Evolutionary conservation across 2,113 vertebrate species (phyloP), one percentile per base, ranked within the genome.

Genomic region (Oxyura jamaicensis): DNA sequence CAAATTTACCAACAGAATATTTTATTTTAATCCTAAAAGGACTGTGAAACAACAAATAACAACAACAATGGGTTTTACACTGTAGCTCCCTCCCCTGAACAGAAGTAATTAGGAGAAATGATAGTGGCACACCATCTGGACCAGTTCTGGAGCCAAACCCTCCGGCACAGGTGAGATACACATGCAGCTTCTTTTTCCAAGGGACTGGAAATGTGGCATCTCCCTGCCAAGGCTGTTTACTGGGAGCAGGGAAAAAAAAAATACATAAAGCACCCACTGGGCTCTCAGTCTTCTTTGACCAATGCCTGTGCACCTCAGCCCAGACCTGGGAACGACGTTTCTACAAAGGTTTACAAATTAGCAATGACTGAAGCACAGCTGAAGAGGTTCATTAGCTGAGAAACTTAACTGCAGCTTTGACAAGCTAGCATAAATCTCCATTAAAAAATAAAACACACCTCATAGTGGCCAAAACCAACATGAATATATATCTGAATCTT

Each of bases 341-440:
- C 9, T 83, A 48, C 53, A 42, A 86, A 90, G 82, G 73, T 90
- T 95, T 90, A n/a, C 13, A 52, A 69, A 91, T 86, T 82, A 93
- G 95, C 94, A 69, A 80, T 59, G 91, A 65, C 89, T 86, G 91
- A 95, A 91, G 81, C 96, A 97, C 95, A 96, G 83, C 76, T 17
- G 67, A 95, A 95, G 73, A 42, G 80, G 81, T 95, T 96, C 94
- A 26, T 94, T 96, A 96, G 88, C 96, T 90, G 91, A 92, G 92
- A 96, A 88, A 92, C 87, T 95, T 86, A 95, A 95, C 35, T 87
- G 80, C 97, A 96, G 97, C 97, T 97, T 95, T 97, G 90, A 93
- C 67, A 84, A 97, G 95, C 91, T 97, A 88, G 95, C 97, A 94
- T 97, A 97, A 98, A 98, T 95, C 95, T 94, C 96, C 69, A 93